Percentiles rank a stretch among this genome's conserved stretches.
Evolutionary conservation across 1,140 invertebrate genomes (phyloP).

Genomic region (Calephelis virginiensis): DNA sequence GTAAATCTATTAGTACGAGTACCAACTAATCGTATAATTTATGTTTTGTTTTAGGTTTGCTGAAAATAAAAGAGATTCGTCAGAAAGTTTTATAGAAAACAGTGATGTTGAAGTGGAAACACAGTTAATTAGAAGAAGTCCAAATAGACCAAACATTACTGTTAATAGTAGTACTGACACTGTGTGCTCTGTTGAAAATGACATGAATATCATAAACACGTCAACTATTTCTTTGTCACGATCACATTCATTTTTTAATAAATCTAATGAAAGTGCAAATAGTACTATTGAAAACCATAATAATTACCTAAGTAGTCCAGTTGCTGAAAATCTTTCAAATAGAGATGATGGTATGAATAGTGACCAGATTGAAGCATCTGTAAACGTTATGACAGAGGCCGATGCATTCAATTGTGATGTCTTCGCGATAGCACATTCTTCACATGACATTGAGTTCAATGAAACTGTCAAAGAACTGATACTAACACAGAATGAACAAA

Average conservation of each 20-base stretch:
- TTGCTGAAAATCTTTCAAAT: not conserved
- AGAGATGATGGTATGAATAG: not conserved
- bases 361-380: conserved; percentile 1
- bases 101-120: conserved; percentile 3
- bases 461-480: not conserved
- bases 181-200: conserved; percentile 5
- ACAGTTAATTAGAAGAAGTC: conserved; percentile 3
- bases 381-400: not conserved
- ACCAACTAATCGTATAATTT: not conserved
- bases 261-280: not conserved
- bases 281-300: not conserved
- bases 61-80: conserved; percentile 2
- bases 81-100: conserved; percentile 6
- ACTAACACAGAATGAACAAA: not conserved
- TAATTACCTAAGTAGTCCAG: conserved; percentile 1
- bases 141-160: conserved; percentile 2
- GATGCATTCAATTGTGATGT: conserved; percentile 4
- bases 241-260: conserved; percentile 8
- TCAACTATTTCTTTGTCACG: conserved; percentile 7
- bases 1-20: not conserved
- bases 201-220: conserved; percentile 6
- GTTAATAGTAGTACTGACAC: not conserved
- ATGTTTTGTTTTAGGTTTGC: conserved; percentile 1
- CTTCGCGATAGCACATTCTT: not conserved
- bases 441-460: no score